Evolutionary conservation across 2,113 vertebrate species (phyloP).

Genomic region (Scomber scombrus): DNA sequence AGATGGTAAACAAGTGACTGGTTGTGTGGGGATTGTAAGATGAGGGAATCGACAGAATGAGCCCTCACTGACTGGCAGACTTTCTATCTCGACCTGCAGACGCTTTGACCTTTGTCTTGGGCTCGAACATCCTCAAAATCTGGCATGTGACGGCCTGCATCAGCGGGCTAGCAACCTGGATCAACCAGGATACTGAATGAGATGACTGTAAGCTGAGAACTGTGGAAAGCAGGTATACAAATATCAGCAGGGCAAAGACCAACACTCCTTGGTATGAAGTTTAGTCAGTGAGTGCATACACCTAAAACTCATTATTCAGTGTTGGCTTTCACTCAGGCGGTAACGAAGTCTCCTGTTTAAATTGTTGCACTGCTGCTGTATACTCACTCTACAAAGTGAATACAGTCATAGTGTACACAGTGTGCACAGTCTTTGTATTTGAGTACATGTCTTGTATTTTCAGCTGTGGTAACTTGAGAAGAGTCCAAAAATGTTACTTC

Average conservation of each 20-base stretch:
- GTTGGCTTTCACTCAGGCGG: not conserved
- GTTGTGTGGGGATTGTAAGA: slow-evolving; percentile 5
- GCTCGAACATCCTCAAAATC: not conserved
- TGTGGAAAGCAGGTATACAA: slow-evolving; percentile 11
- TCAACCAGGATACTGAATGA: slow-evolving; percentile 17
- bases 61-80: not conserved
- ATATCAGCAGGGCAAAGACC: slow-evolving; percentile 19
- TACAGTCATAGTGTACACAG: too few relatives aligned
- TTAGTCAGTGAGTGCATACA: slow-evolving; percentile 4
- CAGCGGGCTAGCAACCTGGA: not conserved
- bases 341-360: slow-evolving; percentile 8
- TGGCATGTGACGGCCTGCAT: slow-evolving; percentile 10
- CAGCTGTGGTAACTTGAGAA: not conserved
- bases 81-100: not conserved
- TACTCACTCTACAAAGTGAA: not conserved
- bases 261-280: not conserved
- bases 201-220: slow-evolving; percentile 33
- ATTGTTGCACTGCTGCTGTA: not conserved
- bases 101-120: not conserved
- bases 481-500: not conserved
- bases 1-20: slow-evolving; percentile 62
- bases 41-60: slow-evolving; percentile 1
- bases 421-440: too few relatives aligned
- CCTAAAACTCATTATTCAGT: slow-evolving; percentile 7
- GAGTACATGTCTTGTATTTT: not conserved